phyloP scores from a whole-genome alignment of 2,888 invertebrate species.

The Stramonita haemastoma region DNA sequence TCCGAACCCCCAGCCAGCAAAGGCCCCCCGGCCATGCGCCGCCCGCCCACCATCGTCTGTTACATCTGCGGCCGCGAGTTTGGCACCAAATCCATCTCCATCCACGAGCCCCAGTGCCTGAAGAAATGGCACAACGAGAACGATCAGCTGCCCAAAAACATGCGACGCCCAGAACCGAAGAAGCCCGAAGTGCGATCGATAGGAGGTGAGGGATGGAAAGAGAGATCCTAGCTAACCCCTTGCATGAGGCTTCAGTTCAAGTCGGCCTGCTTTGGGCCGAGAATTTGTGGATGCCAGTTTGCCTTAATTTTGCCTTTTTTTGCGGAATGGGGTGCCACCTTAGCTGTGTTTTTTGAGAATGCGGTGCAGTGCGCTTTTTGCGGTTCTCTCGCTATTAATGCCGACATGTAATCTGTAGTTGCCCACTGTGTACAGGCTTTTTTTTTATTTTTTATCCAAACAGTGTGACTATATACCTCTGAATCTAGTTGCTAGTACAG shows the following conservation, averaged over 20 bases:
- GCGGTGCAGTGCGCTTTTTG: too few relatives aligned
- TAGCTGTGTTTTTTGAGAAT: too few relatives aligned
- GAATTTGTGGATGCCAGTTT: background rate
- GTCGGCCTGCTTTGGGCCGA: too few relatives aligned
- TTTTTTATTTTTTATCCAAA: too few relatives aligned
- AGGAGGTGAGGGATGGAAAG: constrained; percentile 56
- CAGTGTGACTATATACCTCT: too few relatives aligned
- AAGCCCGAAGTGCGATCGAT: constrained; percentile 80
- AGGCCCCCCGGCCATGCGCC: constrained; percentile 56
- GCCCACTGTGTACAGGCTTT: too few relatives aligned
- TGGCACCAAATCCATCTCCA: constrained; percentile 82
- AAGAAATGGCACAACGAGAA: constrained; percentile 83
- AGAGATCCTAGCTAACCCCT: too few relatives aligned
- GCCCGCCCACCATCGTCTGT: constrained; percentile 79
- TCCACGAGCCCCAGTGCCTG: constrained; percentile 85
- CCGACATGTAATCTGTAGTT: too few relatives aligned
- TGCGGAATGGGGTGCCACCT: too few relatives aligned
- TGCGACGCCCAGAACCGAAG: constrained; percentile 81
- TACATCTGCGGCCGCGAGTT: constrained; percentile 84
- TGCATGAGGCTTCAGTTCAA: background rate
- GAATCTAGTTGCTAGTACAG: too few relatives aligned
- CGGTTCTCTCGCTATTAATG: too few relatives aligned
- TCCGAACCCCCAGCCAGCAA: constrained; percentile 34
- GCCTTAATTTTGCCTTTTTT: background rate
- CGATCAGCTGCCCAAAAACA: constrained; percentile 80